Conservation (phyloP, 1,140 invertebrate genomes). For the Drosophila pandora region DNA sequence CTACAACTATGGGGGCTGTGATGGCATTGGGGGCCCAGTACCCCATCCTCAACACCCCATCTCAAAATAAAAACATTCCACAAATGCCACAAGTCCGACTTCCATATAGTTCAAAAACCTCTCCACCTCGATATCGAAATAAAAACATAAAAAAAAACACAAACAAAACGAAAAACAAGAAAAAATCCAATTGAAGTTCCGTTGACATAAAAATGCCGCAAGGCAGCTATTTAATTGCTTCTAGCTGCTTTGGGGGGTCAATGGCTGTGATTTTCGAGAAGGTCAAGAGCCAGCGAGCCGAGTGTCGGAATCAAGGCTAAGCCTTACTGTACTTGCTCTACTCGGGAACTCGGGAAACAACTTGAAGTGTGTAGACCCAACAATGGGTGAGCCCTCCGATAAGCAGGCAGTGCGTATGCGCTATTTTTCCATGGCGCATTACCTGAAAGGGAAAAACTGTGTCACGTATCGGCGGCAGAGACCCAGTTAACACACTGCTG, state of each 20-base stretch:
- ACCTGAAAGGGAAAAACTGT: slow-evolving; percentile 26
- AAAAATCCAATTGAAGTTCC: slow-evolving; percentile 71
- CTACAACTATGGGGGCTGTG: not conserved
- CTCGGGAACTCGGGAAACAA: slow-evolving; percentile 9
- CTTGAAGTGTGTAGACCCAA: not conserved
- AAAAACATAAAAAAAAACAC: slow-evolving; percentile 29
- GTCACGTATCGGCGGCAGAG: slow-evolving; percentile 53
- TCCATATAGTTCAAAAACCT: slow-evolving; percentile 69
- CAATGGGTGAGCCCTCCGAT: slow-evolving; percentile 27
- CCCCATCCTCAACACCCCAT: not conserved
- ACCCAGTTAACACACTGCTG: slow-evolving; percentile 44
- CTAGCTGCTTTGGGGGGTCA: slow-evolving; percentile 48
- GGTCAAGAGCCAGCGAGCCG: slow-evolving; percentile 22
- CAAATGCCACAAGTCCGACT: slow-evolving; percentile 35
- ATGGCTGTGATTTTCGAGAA: slow-evolving; percentile 37
- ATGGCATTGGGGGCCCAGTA: slow-evolving; percentile 46
- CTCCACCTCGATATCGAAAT: slow-evolving; percentile 32
- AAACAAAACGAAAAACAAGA: slow-evolving; percentile 23
- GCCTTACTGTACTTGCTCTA: slow-evolving; percentile 17
- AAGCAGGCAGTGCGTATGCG: slow-evolving; percentile 32
- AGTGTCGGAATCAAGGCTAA: slow-evolving; percentile 29
- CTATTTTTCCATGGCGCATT: slow-evolving; percentile 36
- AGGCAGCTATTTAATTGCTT: slow-evolving; percentile 43
- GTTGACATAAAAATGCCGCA: slow-evolving; percentile 63
- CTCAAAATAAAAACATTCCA: slow-evolving; percentile 30